These are phyloP conservation scores for Drosophila suzukii DNA, from an alignment of 1,140 invertebrate genomes.

Conservation along the genomic window DNA sequence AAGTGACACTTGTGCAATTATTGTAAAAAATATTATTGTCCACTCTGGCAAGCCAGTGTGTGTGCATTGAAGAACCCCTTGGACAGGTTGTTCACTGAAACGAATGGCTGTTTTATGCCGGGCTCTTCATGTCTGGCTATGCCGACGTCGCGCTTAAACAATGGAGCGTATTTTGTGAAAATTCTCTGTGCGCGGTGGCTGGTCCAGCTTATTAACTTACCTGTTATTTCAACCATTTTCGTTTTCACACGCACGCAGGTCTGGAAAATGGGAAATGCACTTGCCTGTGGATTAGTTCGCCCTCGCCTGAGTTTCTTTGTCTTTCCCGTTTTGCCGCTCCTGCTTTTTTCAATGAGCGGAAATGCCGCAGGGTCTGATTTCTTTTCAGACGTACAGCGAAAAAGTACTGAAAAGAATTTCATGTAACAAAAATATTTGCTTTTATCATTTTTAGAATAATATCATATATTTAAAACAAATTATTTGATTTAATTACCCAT, in stretches of 20 bases:
- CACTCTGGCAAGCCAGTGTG: slow-evolving; percentile 20
- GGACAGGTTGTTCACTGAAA: slow-evolving; percentile 23
- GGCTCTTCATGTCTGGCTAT: slow-evolving; percentile 18
- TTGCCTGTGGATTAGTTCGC: slow-evolving; percentile 66
- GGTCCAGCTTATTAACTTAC: slow-evolving; percentile 74
- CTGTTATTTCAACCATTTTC: slow-evolving; percentile 69
- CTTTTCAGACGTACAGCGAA: slow-evolving; percentile 1
- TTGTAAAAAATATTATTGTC: slow-evolving; percentile 60
- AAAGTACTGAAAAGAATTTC: no score
- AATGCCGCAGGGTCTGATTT: slow-evolving; percentile 69
- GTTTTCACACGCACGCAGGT: slow-evolving; percentile 69
- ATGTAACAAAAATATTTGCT: not conserved
- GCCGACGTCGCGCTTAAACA: slow-evolving; percentile 54
- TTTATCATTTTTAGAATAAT: not conserved
- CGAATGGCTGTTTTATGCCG: slow-evolving; percentile 24
- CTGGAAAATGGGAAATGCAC: slow-evolving; percentile 66
- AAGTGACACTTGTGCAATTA: slow-evolving; percentile 77
- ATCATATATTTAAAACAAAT: no score
- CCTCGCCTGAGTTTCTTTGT: slow-evolving; percentile 47
- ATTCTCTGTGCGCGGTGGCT: slow-evolving; percentile 51
- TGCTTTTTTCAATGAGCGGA: slow-evolving; percentile 65
- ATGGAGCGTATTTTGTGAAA: slow-evolving; percentile 72
- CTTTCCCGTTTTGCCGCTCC: slow-evolving; percentile 19
- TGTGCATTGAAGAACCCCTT: slow-evolving; percentile 27
- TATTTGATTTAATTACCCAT: no score